Conservation (phyloP, 2,113 vertebrate species). For the Oreochromis aureus region DNA sequence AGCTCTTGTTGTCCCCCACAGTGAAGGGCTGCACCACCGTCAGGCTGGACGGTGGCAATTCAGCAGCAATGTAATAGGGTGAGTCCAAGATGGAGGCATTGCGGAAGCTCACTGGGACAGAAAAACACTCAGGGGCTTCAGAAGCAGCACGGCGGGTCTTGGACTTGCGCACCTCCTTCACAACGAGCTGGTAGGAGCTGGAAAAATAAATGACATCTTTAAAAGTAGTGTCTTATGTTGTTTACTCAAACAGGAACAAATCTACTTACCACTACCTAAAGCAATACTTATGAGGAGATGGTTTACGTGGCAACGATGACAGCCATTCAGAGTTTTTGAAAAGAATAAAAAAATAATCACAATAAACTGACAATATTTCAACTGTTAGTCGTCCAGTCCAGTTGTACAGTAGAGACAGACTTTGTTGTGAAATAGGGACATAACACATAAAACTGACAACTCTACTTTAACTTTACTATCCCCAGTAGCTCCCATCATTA, state of each 20-base stretch:
- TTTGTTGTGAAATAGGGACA: background rate
- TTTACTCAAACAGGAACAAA: background rate
- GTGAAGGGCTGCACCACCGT: constrained; percentile 88
- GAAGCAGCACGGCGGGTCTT: constrained; percentile 86
- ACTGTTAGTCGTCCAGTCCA: background rate
- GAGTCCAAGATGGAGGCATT: constrained; percentile 88
- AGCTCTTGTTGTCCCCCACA: constrained; percentile 95
- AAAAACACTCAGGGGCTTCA: constrained; percentile 85
- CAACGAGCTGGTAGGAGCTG: constrained; percentile 93
- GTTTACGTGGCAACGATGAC: background rate
- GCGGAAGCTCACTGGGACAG: constrained; percentile 85
- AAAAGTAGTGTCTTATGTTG: background rate
- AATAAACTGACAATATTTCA: background rate
- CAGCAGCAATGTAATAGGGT: constrained; percentile 89
- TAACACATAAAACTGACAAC: background rate
- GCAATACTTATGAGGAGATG: background rate
- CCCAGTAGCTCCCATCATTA: background rate
- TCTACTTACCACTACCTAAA: background rate
- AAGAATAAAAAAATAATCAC: background rate
- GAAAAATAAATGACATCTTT: background rate
- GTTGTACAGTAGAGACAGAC: background rate
- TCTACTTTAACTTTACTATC: background rate
- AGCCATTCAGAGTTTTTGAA: background rate
- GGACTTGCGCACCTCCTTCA: constrained; percentile 89
- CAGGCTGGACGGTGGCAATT: constrained; percentile 85